Base-by-base conservation (phyloP, 2,797 vertebrate genomes). In the Falco berigora region DNA sequence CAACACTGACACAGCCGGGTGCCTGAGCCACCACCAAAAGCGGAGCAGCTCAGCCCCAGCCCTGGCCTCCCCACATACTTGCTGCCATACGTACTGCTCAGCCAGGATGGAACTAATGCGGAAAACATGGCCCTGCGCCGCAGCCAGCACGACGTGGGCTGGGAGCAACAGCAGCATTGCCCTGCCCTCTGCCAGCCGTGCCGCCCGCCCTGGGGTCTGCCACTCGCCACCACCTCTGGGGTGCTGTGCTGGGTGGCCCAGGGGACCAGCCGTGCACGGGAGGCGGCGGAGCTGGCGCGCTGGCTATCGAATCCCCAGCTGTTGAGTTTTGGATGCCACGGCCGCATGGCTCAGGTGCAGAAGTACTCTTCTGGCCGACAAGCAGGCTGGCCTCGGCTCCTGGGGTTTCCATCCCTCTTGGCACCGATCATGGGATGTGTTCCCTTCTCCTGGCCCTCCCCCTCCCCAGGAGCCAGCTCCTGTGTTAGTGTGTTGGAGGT, bases 101-200 rank as follows among this genome's bases (percentile, higher is more conserved):
- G 73, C 96, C 5, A 23, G 85, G 61, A 92, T 94, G 96, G 96
- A 96, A 94, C 95, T 93, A 95, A 96, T 93, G 85, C 80, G 58
- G 92, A 94, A 94, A 96, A 93, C 92, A 67, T 77, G 96, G 93
- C 69, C 72, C 67, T 12, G 12, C 1, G 5, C 89, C 2, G 12
- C 72, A 38, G 87, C 87, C 75, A 2, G 74, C 44, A 46, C 64
- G 9, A 9, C 24, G 11, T 15, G 36, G 72, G 72, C 86, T 75
- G 80, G 30, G 81, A 90, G 79, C 4, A 0, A 32, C 77, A 6
- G 56, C 20, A 0, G 53, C 83, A 55, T 34, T 15, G 1, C 53
- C 88, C 75, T 92, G 91, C 76, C n/a, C 72, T 69, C 61, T 13
- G 52, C 71, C 81, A 28, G 53, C 61, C 18, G 1, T 15, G 50